These are phyloP conservation scores for Podarcis cretensis DNA, from an alignment of 2,113 vertebrate species.

Conservation along the genomic window DNA sequence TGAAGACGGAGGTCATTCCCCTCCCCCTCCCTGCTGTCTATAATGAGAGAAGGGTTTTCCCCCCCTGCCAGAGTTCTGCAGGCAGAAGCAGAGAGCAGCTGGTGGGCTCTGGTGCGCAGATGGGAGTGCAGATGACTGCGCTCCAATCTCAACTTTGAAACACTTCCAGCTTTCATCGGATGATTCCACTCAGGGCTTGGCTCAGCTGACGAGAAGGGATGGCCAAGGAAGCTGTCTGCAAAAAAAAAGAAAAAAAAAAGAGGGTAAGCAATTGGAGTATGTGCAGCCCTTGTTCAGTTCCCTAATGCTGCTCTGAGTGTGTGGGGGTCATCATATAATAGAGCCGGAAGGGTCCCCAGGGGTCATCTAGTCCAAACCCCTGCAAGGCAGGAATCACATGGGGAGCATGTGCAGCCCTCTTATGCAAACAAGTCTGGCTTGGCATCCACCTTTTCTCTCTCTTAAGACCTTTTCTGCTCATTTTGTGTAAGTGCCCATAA, in stretches of 20 bases:
- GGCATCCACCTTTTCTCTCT: background rate
- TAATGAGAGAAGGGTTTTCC: background rate
- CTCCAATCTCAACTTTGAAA: constrained; percentile 54
- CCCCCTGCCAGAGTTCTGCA: background rate
- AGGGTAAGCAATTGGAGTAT: constrained; percentile 2
- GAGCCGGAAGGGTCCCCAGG: too few relatives aligned
- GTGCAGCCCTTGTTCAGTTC: background rate
- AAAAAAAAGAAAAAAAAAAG: background rate
- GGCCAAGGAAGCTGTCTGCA: constrained; percentile 14
- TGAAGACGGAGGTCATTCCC: background rate
- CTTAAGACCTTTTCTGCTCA: background rate
- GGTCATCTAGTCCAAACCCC: too few relatives aligned
- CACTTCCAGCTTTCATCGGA: constrained; percentile 57
- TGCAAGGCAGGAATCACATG: too few relatives aligned
- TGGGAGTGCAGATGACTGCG: constrained; percentile 19
- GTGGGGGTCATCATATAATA: too few relatives aligned
- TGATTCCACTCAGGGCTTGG: constrained; percentile 67
- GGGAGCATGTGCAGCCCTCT: background rate
- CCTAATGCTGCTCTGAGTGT: background rate
- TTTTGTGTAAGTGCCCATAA: background rate
- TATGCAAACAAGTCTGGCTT: background rate
- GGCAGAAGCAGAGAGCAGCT: constrained; percentile 15
- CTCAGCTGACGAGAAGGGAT: background rate
- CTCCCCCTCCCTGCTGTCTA: too few relatives aligned
- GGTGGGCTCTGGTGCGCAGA: constrained; percentile 42